phyloP scores from a whole-genome alignment of 2,113 vertebrate species.

The Oophaga pumilio region DNA sequence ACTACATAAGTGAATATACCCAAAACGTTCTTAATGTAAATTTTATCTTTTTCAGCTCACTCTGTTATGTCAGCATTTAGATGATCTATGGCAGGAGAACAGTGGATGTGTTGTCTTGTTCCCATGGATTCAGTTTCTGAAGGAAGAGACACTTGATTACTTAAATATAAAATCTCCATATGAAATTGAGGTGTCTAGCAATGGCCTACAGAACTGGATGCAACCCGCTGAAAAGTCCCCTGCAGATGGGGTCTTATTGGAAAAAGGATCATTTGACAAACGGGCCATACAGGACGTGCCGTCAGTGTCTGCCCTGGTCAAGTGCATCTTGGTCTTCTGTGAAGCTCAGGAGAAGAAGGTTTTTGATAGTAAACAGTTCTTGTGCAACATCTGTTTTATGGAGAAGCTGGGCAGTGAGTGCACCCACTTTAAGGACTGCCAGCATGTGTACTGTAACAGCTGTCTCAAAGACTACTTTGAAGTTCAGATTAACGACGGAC shows the following conservation, averaged over 20 bases:
- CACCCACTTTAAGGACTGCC: not conserved
- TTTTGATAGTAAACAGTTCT: not conserved
- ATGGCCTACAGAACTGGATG: conserved; percentile 92
- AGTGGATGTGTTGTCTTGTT: not conserved
- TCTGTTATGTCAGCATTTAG: conserved; percentile 75
- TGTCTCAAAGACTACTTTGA: conserved; percentile 11
- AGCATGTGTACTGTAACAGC: not conserved
- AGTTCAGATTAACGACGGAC: not conserved
- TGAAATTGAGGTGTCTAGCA: conserved; percentile 69
- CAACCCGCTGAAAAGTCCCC: conserved; percentile 75
- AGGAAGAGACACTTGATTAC: conserved; percentile 2
- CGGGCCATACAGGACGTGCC: conserved; percentile 82
- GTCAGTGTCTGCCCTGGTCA: conserved; percentile 76
- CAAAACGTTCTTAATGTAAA: not conserved
- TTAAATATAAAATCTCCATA: conserved; percentile 3
- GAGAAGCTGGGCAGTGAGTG: not conserved
- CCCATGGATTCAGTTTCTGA: conserved; percentile 5
- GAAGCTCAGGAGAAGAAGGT: conserved; percentile 63
- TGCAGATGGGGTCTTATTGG: not conserved
- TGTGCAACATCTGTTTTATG: conserved; percentile 14
- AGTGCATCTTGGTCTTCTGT: conserved; percentile 91
- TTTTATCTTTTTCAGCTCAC: conserved; percentile 75
- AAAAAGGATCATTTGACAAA: conserved; percentile 69
- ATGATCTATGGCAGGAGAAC: conserved; percentile 13
- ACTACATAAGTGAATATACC: not conserved